These are phyloP conservation scores for Pandion haliaetus DNA, from an alignment of 2,113 vertebrate species.

Conservation along the genomic window DNA sequence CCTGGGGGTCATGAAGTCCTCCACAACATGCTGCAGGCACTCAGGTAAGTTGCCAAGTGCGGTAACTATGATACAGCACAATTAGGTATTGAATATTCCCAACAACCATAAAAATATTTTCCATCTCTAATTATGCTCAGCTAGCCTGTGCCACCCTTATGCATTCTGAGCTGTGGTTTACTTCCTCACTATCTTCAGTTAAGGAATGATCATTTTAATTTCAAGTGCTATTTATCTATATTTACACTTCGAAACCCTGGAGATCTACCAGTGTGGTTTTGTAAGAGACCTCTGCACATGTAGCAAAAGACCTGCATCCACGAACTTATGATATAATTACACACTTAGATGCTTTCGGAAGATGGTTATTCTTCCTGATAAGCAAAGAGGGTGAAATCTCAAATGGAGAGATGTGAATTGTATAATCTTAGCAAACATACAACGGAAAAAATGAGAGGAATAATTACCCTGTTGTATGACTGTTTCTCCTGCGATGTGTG, in stretches of 20 bases:
- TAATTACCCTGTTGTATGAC: conserved; percentile 93
- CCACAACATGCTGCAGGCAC: not conserved
- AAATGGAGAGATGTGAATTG: not conserved
- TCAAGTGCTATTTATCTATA: not conserved
- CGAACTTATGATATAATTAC: not conserved
- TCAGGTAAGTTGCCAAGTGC: conserved; percentile 37
- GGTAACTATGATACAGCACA: conserved; percentile 2
- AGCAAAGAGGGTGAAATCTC: not conserved
- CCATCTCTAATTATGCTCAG: conserved; percentile 24
- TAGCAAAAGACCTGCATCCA: not conserved
- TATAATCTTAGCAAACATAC: not conserved
- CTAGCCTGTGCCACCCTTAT: not conserved
- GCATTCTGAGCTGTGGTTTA: not conserved
- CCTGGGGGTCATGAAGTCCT: not conserved
- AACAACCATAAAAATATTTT: conserved; percentile 44
- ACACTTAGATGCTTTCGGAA: not conserved
- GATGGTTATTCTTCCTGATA: not conserved
- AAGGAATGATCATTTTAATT: not conserved
- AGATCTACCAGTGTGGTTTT: not conserved
- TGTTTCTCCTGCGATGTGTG: conserved; percentile 94
- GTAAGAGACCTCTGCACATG: not conserved
- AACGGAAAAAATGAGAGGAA: not conserved
- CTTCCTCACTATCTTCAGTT: not conserved
- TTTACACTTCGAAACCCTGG: not conserved
- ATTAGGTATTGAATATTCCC: conserved; percentile 28